Percentiles rank a stretch among this genome's conserved stretches.
Evolutionary conservation across 2,888 invertebrate genomes (phyloP).

Genomic region (Teleiodes luculella): DNA sequence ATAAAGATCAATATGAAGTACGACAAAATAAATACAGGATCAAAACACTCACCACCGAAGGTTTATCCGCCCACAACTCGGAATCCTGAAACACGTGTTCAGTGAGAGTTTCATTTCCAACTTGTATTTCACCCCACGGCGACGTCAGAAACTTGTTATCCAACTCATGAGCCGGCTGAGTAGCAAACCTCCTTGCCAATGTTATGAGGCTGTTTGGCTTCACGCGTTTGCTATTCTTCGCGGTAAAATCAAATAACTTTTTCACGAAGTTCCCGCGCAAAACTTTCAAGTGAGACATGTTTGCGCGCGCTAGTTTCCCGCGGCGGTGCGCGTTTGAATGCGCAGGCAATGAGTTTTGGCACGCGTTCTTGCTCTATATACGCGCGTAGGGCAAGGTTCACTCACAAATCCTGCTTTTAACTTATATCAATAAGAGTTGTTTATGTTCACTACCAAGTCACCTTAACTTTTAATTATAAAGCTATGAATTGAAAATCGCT

Average conservation of each 20-base stretch:
- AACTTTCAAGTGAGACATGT: constrained; percentile 69
- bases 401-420: constrained; percentile 13
- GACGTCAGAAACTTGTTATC: constrained; percentile 56
- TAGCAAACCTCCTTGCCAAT: constrained; percentile 43
- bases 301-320: constrained; percentile 46
- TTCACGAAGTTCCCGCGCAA: constrained; percentile 67
- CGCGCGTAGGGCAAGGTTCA: constrained; percentile 61
- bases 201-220: constrained; percentile 32
- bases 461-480: too few relatives aligned
- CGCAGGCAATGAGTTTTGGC: constrained; percentile 30
- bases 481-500: not conserved
- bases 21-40: not conserved
- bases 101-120: constrained; percentile 78
- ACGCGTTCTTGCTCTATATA: constrained; percentile 33
- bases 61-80: constrained; percentile 77
- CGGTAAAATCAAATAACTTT: constrained; percentile 47
- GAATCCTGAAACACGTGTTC: constrained; percentile 79
- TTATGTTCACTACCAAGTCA: too few relatives aligned
- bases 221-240: constrained; percentile 41
- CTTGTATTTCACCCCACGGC: constrained; percentile 71
- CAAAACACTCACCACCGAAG: constrained; percentile 80
- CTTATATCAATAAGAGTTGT: not conserved
- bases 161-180: constrained; percentile 50
- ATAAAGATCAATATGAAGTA: not conserved
- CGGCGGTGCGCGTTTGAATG: constrained; percentile 20